Evolutionary conservation across 1,140 invertebrate species (phyloP), one percentile per base, ranked within the genome.

Genomic region (Capitella teleta): DNA sequence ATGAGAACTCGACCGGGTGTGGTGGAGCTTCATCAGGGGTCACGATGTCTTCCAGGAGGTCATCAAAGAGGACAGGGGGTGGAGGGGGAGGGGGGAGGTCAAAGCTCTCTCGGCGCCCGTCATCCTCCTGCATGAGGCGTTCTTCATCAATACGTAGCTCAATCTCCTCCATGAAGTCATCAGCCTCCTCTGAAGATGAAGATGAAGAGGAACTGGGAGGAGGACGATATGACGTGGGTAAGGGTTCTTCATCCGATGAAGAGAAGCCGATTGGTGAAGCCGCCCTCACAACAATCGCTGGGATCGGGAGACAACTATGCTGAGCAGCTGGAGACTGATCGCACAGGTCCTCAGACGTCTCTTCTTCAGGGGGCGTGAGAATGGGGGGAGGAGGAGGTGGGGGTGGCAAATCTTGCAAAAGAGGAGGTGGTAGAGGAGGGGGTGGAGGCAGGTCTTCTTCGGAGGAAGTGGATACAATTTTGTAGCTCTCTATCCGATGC

Each of bases 11-110:
- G 2, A 21, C 8, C 32, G 10, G 32, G 32, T 1, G 38, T 14
- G 19, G n/a, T 16, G n/a, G n/a, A n/a, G n/a, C n/a, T n/a, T 6
- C 38, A 40, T 18, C 16, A 30, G 19, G 16, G 6, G 45, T 30
- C 14, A 47, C 45, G n/a, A 28, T n/a, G 2, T 47, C 45, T 3
- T n/a, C 26, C 23, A 28, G 45, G 8, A 28, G 45, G n/a, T n/a
- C n/a, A n/a, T n/a, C n/a, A n/a, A n/a, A n/a, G n/a, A n/a, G n/a
- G n/a, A n/a, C n/a, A n/a, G 14, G 45, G 28, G 14, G 45, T 12
- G 45, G 23, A 40, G 32, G 32, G n/a, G 32, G 32, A 34, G 32
- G n/a, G n/a, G n/a, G n/a, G n/a, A n/a, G n/a, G n/a, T n/a, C n/a
- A n/a, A n/a, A n/a, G n/a, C n/a, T n/a, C n/a, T n/a, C n/a, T n/a